Percentiles rank a stretch among this genome's conserved stretches.
phyloP scores from a whole-genome alignment of 2,797 vertebrate genomes.

The Chiroxiphia lanceolata region DNA sequence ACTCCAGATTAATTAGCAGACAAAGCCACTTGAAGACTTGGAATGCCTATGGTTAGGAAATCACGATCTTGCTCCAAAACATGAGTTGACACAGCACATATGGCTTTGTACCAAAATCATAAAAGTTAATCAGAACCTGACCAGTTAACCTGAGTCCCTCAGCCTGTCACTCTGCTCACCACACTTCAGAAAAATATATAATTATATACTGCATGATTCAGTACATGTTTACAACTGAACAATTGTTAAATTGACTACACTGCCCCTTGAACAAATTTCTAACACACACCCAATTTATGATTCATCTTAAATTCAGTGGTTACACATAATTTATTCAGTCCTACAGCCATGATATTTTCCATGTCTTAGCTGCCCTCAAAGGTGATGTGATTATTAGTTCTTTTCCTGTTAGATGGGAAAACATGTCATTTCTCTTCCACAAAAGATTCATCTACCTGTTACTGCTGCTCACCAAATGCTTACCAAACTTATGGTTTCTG shows the following conservation, averaged over 20 bases:
- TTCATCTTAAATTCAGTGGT: slow-evolving; percentile 11
- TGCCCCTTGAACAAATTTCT: slow-evolving; percentile 35
- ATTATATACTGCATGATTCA: slow-evolving; percentile 14
- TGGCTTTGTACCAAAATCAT: neutral
- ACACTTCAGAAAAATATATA: neutral
- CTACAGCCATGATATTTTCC: neutral
- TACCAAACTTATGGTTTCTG: neutral
- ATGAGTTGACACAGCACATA: slow-evolving; percentile 11
- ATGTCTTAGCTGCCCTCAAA: neutral
- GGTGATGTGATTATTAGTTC: neutral
- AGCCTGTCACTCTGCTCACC: neutral
- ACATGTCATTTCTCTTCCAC: neutral
- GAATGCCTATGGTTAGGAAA: slow-evolving; percentile 37
- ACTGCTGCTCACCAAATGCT: neutral
- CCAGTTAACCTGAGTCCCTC: neutral
- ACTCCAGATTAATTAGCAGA: slow-evolving; percentile 39
- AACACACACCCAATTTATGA: neutral
- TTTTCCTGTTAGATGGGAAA: neutral
- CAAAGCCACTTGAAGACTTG: slow-evolving; percentile 33
- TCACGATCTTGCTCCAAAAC: neutral
- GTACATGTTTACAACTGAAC: neutral
- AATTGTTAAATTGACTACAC: slow-evolving; percentile 18
- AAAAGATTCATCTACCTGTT: neutral
- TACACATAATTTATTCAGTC: neutral
- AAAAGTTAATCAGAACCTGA: neutral